Evolutionary conservation across 2,888 invertebrate species (phyloP), one percentile per base, ranked within the genome.

Genomic region (Cactoblastis cactorum): DNA sequence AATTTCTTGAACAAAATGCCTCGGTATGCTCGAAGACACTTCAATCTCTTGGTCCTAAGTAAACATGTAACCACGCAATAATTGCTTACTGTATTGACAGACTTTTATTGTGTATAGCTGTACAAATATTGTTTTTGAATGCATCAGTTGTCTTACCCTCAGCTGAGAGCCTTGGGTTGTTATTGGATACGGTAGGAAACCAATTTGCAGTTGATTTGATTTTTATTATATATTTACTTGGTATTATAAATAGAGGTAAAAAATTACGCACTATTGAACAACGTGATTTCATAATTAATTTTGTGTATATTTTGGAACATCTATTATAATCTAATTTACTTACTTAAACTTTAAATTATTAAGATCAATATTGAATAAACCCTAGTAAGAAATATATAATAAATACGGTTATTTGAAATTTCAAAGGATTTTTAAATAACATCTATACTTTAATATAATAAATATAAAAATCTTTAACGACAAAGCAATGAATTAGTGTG

Each of bases 61-160:
- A 88, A 89, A 89, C 83, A 89, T 86, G 87, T 87, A 83, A 80
- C 80, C 75, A 71, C 74, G 78, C 77, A 80, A 84, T 89, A 89
- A 89, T 89, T 89, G 88, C 86, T 83, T 71, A 73, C 78, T 66
- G 74, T 87, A 77, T 89, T 87, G 86, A 83, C 87, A 74, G 73
- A 77, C 80, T 88, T 89, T 88, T 88, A 89, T 89, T 86, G 86
- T 87, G 78, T 86, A 87, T 85, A 75, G 78, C 74, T 71, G 77
- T 74, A 78, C 79, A 84, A 89, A 89, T 88, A 86, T 89, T 89
- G 80, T 80, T 77, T 80, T 78, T 83, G 74, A 71, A 83, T 80
- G 83, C 86, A 80, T 87, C 84, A 75, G 69, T 79, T 83, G 80
- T 80, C 77, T 77, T 80, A 83, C 81, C 76, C 83, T 77, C 85